A percentile compares a stretch with the other conserved stretches of the same genome.
Conservation (phyloP, 2,797 vertebrate species). For the Hephaestus fuliginosus region DNA sequence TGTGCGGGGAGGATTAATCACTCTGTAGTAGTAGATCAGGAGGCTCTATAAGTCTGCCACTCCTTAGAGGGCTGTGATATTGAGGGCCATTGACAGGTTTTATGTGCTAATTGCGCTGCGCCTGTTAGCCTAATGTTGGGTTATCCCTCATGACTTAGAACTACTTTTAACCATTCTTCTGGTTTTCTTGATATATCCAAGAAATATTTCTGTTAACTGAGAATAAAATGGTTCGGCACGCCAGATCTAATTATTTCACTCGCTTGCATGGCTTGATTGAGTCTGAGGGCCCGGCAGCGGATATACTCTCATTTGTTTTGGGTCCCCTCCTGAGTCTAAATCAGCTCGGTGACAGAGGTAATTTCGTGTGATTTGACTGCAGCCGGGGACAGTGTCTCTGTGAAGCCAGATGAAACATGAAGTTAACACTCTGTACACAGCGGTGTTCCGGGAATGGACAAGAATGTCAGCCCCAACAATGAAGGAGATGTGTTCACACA, state of each 20-base stretch:
- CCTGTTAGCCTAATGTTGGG: slow-evolving; percentile 67
- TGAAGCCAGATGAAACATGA: slow-evolving; percentile 70
- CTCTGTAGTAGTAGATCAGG: slow-evolving; percentile 82
- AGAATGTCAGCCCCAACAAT: slow-evolving; percentile 43
- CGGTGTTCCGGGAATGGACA: slow-evolving; percentile 46
- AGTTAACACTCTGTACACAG: slow-evolving; percentile 63
- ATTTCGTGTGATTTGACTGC: slow-evolving; percentile 66
- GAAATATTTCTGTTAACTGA: slow-evolving; percentile 36
- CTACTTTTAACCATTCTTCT: slow-evolving; percentile 59
- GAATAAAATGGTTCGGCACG: not conserved
- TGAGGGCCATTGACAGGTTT: slow-evolving; percentile 77
- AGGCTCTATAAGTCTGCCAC: slow-evolving; percentile 71
- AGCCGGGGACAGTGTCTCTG: slow-evolving; percentile 48
- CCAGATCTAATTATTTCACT: slow-evolving; percentile 44
- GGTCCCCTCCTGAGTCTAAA: slow-evolving; percentile 61
- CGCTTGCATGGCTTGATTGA: slow-evolving; percentile 36
- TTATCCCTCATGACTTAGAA: slow-evolving; percentile 59
- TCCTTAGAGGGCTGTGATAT: slow-evolving; percentile 72
- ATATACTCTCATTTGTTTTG: slow-evolving; percentile 46
- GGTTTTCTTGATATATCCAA: slow-evolving; percentile 41
- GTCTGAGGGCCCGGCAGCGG: slow-evolving; percentile 35
- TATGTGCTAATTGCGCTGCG: slow-evolving; percentile 81
- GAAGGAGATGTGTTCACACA: slow-evolving; percentile 32
- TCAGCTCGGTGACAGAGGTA: slow-evolving; percentile 63
- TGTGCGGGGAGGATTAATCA: slow-evolving; percentile 83